phyloP scores from a whole-genome alignment of 2,113 vertebrate genomes.

The Callaeas wilsoni region DNA sequence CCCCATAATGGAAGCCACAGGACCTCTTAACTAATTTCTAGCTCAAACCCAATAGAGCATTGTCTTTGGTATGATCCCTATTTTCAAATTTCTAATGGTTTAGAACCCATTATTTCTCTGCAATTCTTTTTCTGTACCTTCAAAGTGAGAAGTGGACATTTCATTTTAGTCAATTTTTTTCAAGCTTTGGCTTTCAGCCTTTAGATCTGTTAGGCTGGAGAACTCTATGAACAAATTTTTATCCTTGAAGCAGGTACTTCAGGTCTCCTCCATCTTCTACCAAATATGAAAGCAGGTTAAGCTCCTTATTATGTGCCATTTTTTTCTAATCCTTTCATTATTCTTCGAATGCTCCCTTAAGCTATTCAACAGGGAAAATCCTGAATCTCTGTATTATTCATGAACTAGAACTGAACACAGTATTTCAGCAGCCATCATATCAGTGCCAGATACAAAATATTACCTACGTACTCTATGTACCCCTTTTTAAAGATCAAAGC shows the following conservation, averaged over 20 bases:
- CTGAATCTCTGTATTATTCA: constrained; percentile 22
- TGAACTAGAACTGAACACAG: not conserved
- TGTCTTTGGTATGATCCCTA: not conserved
- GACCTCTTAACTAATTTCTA: not conserved
- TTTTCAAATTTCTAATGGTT: not conserved
- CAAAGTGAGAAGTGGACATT: not conserved
- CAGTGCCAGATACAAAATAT: constrained; percentile 34
- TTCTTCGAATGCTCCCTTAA: not conserved
- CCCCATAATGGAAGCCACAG: not conserved
- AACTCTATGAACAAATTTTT: not conserved
- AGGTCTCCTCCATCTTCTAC: not conserved
- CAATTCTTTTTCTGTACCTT: not conserved
- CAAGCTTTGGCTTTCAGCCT: not conserved
- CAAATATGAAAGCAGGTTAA: not conserved
- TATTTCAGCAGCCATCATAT: not conserved
- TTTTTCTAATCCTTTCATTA: constrained; percentile 7
- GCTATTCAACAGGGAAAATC: not conserved
- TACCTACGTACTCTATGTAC: not conserved
- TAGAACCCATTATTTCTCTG: not conserved
- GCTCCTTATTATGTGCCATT: not conserved
- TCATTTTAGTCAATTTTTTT: not conserved
- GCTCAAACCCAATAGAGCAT: not conserved
- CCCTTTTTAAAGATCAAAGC: constrained; percentile 28
- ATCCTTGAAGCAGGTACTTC: not conserved
- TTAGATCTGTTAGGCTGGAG: not conserved